A percentile compares a stretch with the other conserved stretches of the same genome.
Conservation (phyloP, 2,113 vertebrate genomes). For the Chinchilla lanigera region DNA sequence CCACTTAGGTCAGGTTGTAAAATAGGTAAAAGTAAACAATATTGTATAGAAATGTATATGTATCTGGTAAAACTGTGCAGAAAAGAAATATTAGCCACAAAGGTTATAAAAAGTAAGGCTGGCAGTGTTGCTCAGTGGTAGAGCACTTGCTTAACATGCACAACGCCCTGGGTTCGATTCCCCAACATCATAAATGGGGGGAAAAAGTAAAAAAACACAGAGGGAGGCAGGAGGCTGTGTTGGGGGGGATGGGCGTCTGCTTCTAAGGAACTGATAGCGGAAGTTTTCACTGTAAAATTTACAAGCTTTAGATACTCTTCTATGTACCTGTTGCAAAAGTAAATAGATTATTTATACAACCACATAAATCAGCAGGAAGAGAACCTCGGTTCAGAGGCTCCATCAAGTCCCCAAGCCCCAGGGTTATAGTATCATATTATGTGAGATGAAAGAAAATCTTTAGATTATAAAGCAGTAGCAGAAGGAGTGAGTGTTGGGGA, state of each 20-base stretch:
- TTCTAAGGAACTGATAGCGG: neutral
- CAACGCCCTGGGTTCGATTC: neutral
- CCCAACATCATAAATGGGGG: neutral
- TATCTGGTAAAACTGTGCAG: neutral
- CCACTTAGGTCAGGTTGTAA: neutral
- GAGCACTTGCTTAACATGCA: neutral
- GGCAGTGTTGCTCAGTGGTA: neutral
- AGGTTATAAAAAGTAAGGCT: neutral
- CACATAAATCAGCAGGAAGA: neutral
- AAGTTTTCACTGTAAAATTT: slow-evolving; percentile 36
- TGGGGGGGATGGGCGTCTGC: neutral
- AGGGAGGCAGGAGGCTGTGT: neutral
- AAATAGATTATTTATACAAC: slow-evolving; percentile 26
- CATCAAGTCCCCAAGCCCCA: neutral
- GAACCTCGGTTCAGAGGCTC: neutral
- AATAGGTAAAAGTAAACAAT: neutral
- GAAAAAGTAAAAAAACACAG: neutral
- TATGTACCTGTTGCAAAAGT: slow-evolving; percentile 21
- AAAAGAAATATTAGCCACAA: neutral
- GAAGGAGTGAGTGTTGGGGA: neutral
- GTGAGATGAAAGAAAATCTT: slow-evolving; percentile 37
- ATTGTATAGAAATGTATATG: neutral
- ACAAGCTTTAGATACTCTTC: neutral
- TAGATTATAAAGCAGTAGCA: neutral
- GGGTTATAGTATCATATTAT: neutral